Evolutionary conservation across 2,888 invertebrate species (phyloP), one percentile per base, ranked within the genome.

Genomic region (Lepas anatifera): DNA sequence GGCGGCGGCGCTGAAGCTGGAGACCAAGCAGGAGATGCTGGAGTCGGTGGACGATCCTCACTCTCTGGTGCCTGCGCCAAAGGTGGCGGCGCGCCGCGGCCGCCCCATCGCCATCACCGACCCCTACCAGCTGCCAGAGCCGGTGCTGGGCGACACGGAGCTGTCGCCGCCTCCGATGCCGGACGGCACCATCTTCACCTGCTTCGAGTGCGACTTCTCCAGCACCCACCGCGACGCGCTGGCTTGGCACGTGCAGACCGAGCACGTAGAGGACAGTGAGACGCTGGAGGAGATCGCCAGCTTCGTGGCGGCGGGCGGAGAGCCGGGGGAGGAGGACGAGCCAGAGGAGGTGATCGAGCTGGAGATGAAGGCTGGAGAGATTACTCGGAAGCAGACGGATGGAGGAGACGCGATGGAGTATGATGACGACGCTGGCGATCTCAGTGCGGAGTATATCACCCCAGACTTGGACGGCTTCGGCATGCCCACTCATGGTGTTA

Each of bases 321-420:
- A n/a, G 8, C 58, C 41, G 41, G 41, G 35, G 2, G 35, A 32
- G 7, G 58, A 58, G 32, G 35, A 58, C 32, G 64, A 25, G n/a
- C 10, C n/a, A 16, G 66, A 39, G 2, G 66, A 66, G 39, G 66
- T 66, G 39, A 66, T 66, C 66, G 66, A 66, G 39, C 39, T 66
- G 39, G 66, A 66, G 66, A 39, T 66, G 66, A 66, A 66, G n/a
- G 66, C n/a, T n/a, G 66, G 66, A 3, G 39, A 66, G 39, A 66
- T 66, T 25, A 66, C 25, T 25, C 39, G n/a, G 39, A 66, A 66
- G 39, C 66, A 11, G 66, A 18, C 3, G 25, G 50, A 25, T 7
- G 46, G 22, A 3, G 7, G 7, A 2, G 46, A 7, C 16, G 25
- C 4, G 50, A 27, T 6, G 25, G 27, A 25, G 27, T n/a, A n/a